phyloP scores from a whole-genome alignment of 1,140 invertebrate species.

The Drosophila tani region DNA sequence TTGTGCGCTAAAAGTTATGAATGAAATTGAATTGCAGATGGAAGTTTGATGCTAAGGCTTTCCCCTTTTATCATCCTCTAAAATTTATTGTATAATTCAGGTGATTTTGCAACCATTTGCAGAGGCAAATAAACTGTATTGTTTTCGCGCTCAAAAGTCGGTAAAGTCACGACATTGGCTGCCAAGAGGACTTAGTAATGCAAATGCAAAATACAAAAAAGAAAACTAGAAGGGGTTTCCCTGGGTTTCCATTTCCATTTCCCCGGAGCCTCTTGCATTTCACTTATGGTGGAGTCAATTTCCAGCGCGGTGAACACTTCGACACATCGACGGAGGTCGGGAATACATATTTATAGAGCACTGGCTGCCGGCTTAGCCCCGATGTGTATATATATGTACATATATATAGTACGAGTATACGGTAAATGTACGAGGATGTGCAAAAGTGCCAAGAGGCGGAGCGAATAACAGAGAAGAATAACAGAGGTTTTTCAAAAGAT shows the following conservation, averaged over 20 bases:
- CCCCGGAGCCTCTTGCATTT: slow-evolving; percentile 19
- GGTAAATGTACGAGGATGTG: slow-evolving; percentile 1
- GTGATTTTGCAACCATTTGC: slow-evolving; percentile 26
- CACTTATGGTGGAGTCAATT: slow-evolving; percentile 34
- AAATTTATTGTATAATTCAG: slow-evolving; percentile 19
- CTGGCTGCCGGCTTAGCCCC: slow-evolving; percentile 27
- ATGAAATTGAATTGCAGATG: background rate
- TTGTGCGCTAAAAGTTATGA: slow-evolving; percentile 17
- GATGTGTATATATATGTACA: background rate
- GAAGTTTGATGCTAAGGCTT: background rate
- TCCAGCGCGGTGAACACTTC: slow-evolving; percentile 36
- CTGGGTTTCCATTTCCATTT: slow-evolving; percentile 5
- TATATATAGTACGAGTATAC: background rate
- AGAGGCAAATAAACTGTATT: slow-evolving; percentile 24
- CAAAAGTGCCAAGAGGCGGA: slow-evolving; percentile 7
- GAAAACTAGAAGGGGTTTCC: background rate
- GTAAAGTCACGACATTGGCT: slow-evolving; percentile 40
- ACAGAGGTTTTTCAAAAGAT: slow-evolving; percentile 42
- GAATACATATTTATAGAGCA: slow-evolving; percentile 32
- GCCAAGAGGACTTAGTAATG: slow-evolving; percentile 45
- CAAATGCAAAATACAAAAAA: slow-evolving; percentile 20
- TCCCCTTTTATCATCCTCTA: background rate
- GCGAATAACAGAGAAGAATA: slow-evolving; percentile 14
- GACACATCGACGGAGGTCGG: slow-evolving; percentile 29
- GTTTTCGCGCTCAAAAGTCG: slow-evolving; percentile 8